Base-by-base conservation (phyloP, 2,113 vertebrate genomes). In the Oxyruncus cristatus region DNA sequence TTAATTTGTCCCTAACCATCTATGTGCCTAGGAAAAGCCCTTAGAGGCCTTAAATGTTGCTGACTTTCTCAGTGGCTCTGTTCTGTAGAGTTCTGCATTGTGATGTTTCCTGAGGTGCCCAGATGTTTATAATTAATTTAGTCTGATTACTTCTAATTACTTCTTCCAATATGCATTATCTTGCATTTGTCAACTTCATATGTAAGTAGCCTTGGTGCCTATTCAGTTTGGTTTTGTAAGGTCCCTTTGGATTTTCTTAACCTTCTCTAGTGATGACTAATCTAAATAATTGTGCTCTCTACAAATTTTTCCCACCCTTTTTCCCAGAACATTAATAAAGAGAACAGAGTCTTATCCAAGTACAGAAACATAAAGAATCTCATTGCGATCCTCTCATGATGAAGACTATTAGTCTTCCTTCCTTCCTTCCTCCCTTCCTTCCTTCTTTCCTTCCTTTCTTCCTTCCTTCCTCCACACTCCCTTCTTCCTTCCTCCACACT, bases 71-170 rank as follows among this genome's bases (percentile, higher is more conserved):
- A 61, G 10, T 44, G 30, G 6, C 23, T 92, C 30, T 66, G 1
- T 52, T 83, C 30, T 42, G 35, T 88, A 52, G 33, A 86, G 50
- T 50, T 90, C 46, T 2, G 0, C 52, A 49, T 74, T 86, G 59
- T 71, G 35, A 11, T 74, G 52, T 94, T 95, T 90, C 47, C 72
- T 90, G 78, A 93, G 59, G 56, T 77, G 24, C 55, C 47, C 88
- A 92, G 78, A 94, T 90, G 72, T 88, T 94, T 95, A 86, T 80
- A 94, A 95, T 94, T 94, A 92, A 92, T 94, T 97, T 92, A 93
- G 63, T 81, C 55, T 95, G 67, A 93, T 92, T 94, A 78, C 52
- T 86, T 94, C 65, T 92, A 93, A 92, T 96, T 96, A 91, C 32
- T 72, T 44, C 37, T 96, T 93, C 90, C 68, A 94, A 74, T 84